A percentile compares a stretch with the other conserved stretches of the same genome.
Conservation (phyloP, 92 coral and sea anemone species). For the Porites divaricata region DNA sequence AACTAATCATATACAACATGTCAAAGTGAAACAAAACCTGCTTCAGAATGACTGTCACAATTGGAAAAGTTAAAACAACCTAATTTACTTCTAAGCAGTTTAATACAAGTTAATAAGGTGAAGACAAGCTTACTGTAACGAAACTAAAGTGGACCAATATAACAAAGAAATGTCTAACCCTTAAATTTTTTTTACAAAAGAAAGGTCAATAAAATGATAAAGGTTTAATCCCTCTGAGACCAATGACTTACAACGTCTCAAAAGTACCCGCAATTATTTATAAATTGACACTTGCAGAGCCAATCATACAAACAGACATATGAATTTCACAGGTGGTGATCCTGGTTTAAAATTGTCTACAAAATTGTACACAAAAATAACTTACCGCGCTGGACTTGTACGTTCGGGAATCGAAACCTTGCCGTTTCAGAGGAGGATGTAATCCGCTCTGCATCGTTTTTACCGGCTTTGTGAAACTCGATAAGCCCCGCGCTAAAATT, state of each 20-base stretch:
- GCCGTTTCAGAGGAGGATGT: background rate
- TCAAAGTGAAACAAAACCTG: conserved; percentile 3
- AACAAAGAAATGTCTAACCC: conserved; percentile 47
- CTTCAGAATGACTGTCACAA: background rate
- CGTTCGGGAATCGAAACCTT: conserved; percentile 16
- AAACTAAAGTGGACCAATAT: conserved; percentile 2
- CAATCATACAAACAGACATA: conserved; percentile 72
- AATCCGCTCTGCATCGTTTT: conserved; percentile 38
- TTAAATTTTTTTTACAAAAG: conserved; percentile 20
- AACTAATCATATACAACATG: background rate
- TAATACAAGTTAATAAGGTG: background rate
- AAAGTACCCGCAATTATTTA: conserved; percentile 69
- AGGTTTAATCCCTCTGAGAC: conserved; percentile 58
- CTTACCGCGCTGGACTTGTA: conserved; percentile 37
- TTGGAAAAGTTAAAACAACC: background rate
- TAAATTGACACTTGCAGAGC: conserved; percentile 77
- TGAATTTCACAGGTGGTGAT: conserved; percentile 76
- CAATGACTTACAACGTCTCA: conserved; percentile 76
- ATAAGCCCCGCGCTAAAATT: conserved; percentile 72
- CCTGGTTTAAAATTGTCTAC: conserved; percentile 72
- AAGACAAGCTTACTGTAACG: conserved; percentile 9
- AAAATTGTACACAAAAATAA: conserved; percentile 57
- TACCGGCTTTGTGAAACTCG: conserved; percentile 73
- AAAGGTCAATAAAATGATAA: conserved; percentile 66
- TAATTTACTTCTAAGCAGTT: conserved; percentile 3